Evolutionary conservation across 2,113 vertebrate genomes (phyloP).

Genomic region (Empidonax alnorum): DNA sequence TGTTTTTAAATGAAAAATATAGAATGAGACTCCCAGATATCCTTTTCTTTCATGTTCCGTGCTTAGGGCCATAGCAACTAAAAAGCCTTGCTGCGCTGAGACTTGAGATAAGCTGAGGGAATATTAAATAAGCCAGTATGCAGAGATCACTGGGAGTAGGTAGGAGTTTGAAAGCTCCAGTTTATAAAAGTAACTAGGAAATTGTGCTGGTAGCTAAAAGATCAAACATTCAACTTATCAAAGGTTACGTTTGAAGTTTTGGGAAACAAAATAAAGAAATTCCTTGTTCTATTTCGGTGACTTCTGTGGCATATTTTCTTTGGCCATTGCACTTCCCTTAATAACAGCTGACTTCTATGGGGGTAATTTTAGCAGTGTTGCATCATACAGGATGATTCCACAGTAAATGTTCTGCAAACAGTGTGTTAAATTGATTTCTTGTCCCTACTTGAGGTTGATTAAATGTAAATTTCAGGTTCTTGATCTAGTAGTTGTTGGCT

Average conservation of each 20-base stretch:
- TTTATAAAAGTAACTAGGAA: slow-evolving; percentile 64
- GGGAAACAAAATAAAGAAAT: slow-evolving; percentile 51
- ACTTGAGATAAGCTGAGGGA: slow-evolving; percentile 51
- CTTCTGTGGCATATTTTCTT: slow-evolving; percentile 4
- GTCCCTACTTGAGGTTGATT: neutral
- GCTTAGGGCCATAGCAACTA: slow-evolving; percentile 61
- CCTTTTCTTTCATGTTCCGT: slow-evolving; percentile 53
- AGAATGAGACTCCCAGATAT: slow-evolving; percentile 24
- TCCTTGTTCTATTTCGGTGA: slow-evolving; percentile 13
- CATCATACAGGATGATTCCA: neutral
- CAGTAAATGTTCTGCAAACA: slow-evolving; percentile 17
- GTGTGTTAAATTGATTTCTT: slow-evolving; percentile 39
- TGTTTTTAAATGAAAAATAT: slow-evolving; percentile 39
- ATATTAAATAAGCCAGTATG: slow-evolving; percentile 59
- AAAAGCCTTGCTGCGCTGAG: slow-evolving; percentile 49
- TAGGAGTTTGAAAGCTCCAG: slow-evolving; percentile 48
- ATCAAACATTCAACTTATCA: slow-evolving; percentile 62
- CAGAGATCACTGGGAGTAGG: slow-evolving; percentile 44
- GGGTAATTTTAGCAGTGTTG: neutral
- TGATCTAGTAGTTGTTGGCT: slow-evolving; percentile 1
- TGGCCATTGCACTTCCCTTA: neutral
- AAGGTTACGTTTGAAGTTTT: slow-evolving; percentile 63
- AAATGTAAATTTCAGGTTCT: slow-evolving; percentile 43
- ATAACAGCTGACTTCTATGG: neutral
- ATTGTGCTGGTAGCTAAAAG: slow-evolving; percentile 60